phyloP scores from a whole-genome alignment of 1,140 invertebrate species.

The Leucophenga varia region DNA sequence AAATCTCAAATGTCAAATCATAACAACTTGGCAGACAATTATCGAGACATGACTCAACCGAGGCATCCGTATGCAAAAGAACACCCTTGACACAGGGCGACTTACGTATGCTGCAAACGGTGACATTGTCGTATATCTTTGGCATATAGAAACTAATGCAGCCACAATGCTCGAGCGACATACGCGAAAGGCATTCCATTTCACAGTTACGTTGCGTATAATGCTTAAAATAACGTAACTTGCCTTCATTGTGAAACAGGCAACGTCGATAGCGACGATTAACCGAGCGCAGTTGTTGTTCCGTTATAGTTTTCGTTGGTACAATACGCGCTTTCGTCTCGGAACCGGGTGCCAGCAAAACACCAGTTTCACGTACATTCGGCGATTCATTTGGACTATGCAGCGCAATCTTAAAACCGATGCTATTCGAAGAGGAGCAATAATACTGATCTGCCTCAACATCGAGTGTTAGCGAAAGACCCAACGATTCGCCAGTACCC shows the following conservation, averaged over 20 bases:
- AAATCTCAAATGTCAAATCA: constrained; percentile 65
- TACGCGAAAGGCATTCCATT: constrained; percentile 71
- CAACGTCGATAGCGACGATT: constrained; percentile 68
- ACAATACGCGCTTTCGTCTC: constrained; percentile 67
- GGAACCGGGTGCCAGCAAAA: constrained; percentile 66
- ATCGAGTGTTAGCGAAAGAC: constrained; percentile 70
- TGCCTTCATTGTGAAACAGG: constrained; percentile 69
- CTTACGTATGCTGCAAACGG: constrained; percentile 32
- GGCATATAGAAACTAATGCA: constrained; percentile 75
- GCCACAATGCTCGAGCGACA: constrained; percentile 64
- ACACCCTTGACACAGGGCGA: constrained; percentile 31
- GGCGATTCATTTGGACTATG: constrained; percentile 76
- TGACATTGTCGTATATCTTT: constrained; percentile 30
- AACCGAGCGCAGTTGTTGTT: constrained; percentile 60
- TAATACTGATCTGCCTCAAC: constrained; percentile 72
- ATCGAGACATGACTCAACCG: constrained; percentile 44
- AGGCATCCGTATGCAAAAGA: constrained; percentile 22
- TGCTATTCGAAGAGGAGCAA: constrained; percentile 73
- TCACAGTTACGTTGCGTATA: constrained; percentile 63
- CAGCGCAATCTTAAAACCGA: constrained; percentile 71
- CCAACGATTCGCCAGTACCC: constrained; percentile 66
- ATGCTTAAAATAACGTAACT: constrained; percentile 62
- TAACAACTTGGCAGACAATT: constrained; percentile 70
- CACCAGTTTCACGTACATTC: constrained; percentile 71
- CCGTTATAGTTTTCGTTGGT: constrained; percentile 67